Conservation (phyloP, 2,113 vertebrate genomes). For the Argyrosomus japonicus region DNA sequence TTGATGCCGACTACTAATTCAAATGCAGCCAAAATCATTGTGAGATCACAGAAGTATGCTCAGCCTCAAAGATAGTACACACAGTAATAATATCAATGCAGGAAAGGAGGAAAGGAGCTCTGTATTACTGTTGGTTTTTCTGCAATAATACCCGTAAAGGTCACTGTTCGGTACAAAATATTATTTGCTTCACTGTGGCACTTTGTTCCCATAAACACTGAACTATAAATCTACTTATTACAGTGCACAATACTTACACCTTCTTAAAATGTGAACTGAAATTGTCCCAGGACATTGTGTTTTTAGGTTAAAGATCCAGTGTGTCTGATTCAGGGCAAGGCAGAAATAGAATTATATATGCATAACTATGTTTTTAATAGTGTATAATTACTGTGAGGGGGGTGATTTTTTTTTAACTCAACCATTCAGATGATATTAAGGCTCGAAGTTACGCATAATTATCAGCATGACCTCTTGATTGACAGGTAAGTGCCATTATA, state of each 20-base stretch:
- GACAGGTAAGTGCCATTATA: no score
- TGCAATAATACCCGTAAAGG: neutral
- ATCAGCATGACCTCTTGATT: no score
- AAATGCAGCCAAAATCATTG: neutral
- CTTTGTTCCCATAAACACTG: constrained; percentile 19
- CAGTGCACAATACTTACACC: no score
- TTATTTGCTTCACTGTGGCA: neutral
- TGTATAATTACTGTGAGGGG: no score
- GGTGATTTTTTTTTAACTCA: no score
- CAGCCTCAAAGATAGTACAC: neutral
- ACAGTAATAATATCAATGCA: neutral
- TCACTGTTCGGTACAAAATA: neutral
- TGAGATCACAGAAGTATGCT: neutral
- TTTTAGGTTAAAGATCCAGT: neutral
- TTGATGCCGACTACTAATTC: neutral
- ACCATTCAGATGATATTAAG: no score
- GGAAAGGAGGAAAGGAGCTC: neutral
- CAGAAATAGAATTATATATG: no score
- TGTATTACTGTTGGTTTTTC: constrained; percentile 4
- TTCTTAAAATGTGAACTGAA: neutral
- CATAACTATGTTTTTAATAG: no score
- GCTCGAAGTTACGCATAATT: no score
- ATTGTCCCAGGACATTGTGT: no score
- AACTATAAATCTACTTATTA: neutral
- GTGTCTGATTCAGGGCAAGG: no score